These are phyloP conservation scores for Myrmophylax atrothorax DNA, from an alignment of 2,113 vertebrate species.

Conservation along the genomic window DNA sequence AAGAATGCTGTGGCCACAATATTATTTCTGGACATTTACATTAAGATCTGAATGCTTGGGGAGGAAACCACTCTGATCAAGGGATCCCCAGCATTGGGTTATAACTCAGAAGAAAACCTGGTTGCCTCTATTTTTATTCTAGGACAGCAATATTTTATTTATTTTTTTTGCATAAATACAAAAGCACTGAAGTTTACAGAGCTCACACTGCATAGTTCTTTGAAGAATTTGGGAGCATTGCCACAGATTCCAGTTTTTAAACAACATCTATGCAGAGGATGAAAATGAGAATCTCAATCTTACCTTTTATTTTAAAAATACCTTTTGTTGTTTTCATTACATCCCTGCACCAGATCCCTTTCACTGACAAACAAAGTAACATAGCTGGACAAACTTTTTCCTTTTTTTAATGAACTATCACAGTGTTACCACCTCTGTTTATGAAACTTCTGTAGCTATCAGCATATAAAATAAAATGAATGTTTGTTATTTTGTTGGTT, in stretches of 20 bases:
- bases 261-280: background rate
- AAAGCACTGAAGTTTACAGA: background rate
- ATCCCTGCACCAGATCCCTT: background rate
- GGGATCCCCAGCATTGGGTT: background rate
- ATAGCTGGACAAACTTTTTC: background rate
- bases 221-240: background rate
- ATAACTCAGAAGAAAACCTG: background rate
- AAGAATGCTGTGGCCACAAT: background rate
- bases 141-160: background rate
- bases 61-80: background rate
- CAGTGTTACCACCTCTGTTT: background rate
- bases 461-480: background rate
- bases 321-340: background rate
- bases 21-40: constrained; percentile 48
- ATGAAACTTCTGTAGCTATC: background rate
- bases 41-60: background rate
- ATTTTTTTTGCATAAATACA: background rate
- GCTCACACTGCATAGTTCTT: background rate
- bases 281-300: background rate
- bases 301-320: background rate
- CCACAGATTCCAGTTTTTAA: background rate
- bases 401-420: background rate
- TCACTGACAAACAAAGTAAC: background rate
- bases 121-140: background rate
- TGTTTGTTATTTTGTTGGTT: background rate